Evolutionary conservation across 2,888 invertebrate genomes (phyloP), one percentile per base, ranked within the genome.

Genomic region (Protophormia terraenovae): DNA sequence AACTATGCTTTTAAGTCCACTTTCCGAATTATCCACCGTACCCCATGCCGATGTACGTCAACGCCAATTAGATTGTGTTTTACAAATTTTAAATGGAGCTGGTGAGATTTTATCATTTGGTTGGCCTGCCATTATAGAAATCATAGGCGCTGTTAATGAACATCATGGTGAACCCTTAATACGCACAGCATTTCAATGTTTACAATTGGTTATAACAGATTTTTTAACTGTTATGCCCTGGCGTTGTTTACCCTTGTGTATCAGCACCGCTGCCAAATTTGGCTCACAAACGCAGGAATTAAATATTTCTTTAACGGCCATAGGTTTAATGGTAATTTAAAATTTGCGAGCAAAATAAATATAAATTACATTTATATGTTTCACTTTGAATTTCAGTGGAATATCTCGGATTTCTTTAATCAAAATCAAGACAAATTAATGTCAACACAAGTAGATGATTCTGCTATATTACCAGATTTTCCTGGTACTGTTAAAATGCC

Each of bases 321-420:
- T 99, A 71, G 99, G 99, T 19, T 94, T 98, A 71, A 96, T 99
- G 97, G 98, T 98, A 92, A 77, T n/a, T 47, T 24, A 24, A 12
- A 35, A 1, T n/a, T 12, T 19, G 1, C 1, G 7, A 14, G 0
- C 27, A 14, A 27, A 8, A 16, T 66, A 24, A 69, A 58, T 53
- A 4, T 67, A 22, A 22, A 50, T 47, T 1, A 1, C 12, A 22
- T 62, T 58, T 86, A 88, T 27, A 19, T 45, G 82, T 73, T 83
- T 94, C 3, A 14, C 16, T 16, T 10, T 38, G 3, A 24, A 94
- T 94, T 94, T 38, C 93, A 98, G 98, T 99, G 99, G 99, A 99
- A 99, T 92, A 98, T 99, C 89, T 98, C 98, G 0, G 99, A 99
- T 93, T 98, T 98, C 92, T 96, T 99, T 89, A 98, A 97, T 93